A percentile compares a stretch with the other conserved stretches of the same genome.
Conservation (phyloP, 2,113 vertebrate species). For the Lycocorax pyrrhopterus region DNA sequence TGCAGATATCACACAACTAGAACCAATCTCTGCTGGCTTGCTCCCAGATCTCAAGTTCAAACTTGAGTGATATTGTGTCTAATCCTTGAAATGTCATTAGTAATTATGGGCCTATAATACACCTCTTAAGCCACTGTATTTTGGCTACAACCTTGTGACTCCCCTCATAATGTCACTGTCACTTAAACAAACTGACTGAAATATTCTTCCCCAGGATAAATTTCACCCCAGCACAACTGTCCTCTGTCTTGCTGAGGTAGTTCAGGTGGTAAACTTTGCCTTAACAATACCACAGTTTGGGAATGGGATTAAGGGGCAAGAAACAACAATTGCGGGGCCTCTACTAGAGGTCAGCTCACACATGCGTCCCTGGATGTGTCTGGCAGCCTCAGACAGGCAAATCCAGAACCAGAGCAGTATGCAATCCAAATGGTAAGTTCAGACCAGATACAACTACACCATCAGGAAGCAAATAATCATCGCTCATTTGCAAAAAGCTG, state of each 20-base stretch:
- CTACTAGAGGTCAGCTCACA: constrained; percentile 62
- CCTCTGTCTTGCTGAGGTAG: not conserved
- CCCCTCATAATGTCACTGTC: not conserved
- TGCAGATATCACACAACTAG: not conserved
- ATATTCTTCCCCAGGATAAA: not conserved
- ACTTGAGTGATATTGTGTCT: not conserved
- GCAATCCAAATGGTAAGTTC: constrained; percentile 45
- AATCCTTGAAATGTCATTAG: not conserved
- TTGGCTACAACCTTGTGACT: not conserved
- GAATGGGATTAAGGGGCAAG: not conserved
- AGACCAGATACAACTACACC: constrained; percentile 58
- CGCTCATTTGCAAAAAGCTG: constrained; percentile 50
- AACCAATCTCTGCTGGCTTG: not conserved
- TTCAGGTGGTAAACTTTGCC: not conserved
- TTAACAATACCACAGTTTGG: not conserved
- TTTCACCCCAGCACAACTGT: not conserved
- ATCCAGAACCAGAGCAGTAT: constrained; percentile 61
- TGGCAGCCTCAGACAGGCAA: constrained; percentile 61
- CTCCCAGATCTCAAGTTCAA: not conserved
- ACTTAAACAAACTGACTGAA: not conserved
- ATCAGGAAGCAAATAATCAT: constrained; percentile 45
- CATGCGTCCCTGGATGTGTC: constrained; percentile 15
- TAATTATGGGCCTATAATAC: not conserved
- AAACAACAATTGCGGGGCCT: constrained; percentile 20
- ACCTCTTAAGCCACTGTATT: not conserved